These are phyloP conservation scores for Branchinecta lynchi DNA, from an alignment of 1,140 invertebrate species.

Conservation along the genomic window DNA sequence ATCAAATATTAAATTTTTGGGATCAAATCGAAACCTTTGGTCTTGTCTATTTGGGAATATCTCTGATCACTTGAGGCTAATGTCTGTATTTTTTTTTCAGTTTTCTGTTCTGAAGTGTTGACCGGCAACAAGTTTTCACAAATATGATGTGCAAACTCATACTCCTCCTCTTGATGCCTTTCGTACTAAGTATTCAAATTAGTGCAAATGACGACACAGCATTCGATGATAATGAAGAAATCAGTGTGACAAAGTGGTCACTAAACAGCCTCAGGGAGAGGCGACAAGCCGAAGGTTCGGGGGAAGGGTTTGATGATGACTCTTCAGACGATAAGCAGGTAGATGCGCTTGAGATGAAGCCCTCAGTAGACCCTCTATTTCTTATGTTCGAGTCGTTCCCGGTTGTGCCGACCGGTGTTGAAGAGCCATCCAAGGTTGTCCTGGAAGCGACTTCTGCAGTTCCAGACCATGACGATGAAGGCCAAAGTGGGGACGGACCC, in stretches of 20 bases:
- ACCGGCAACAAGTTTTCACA: neutral
- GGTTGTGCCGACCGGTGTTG: slow-evolving; percentile 21
- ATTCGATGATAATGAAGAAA: neutral
- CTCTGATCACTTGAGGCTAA: no score
- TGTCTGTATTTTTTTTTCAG: neutral
- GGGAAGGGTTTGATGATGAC: slow-evolving; percentile 13
- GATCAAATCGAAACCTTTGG: no score
- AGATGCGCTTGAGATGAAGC: slow-evolving; percentile 28
- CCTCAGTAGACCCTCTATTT: slow-evolving; percentile 30
- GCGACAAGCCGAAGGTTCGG: neutral
- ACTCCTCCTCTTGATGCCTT: neutral
- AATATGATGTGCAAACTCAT: neutral
- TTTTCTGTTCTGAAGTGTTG: neutral
- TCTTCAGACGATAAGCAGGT: slow-evolving; percentile 23
- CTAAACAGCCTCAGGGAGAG: neutral
- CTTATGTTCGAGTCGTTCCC: slow-evolving; percentile 26
- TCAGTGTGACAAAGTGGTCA: slow-evolving; percentile 9
- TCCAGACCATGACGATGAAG: slow-evolving; percentile 20
- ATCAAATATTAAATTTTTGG: no score
- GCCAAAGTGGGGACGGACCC: neutral
- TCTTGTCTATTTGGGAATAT: no score
- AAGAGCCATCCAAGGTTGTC: slow-evolving; percentile 22
- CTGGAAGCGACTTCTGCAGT: slow-evolving; percentile 25
- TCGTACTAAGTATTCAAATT: neutral
- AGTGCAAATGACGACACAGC: neutral